These are phyloP conservation scores for Ariolimax columbianus DNA, from an alignment of 2,888 invertebrate genomes.

Conservation along the genomic window DNA sequence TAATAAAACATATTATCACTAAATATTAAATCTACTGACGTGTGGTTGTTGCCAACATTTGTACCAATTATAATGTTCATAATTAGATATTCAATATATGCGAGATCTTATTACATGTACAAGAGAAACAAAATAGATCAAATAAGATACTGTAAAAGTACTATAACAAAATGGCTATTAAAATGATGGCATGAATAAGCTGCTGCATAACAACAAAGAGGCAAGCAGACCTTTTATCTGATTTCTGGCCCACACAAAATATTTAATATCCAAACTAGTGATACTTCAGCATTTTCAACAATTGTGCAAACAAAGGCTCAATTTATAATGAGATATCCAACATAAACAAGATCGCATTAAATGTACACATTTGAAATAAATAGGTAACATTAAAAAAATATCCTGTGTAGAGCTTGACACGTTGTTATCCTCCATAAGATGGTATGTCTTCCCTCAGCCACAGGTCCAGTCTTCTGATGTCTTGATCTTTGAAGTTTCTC, in stretches of 20 bases:
- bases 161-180: too few relatives aligned
- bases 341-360: not conserved
- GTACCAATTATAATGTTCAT: not conserved
- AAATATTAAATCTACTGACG: not conserved
- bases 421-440: not conserved
- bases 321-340: too few relatives aligned
- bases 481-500: slow-evolving; percentile 10
- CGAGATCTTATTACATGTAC: too few relatives aligned
- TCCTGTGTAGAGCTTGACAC: not conserved
- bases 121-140: too few relatives aligned
- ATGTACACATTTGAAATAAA: not conserved
- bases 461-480: not conserved
- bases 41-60: not conserved
- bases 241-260: too few relatives aligned
- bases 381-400: not conserved
- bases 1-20: not conserved
- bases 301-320: too few relatives aligned
- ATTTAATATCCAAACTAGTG: too few relatives aligned
- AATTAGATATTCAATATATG: too few relatives aligned
- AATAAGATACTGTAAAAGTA: too few relatives aligned
- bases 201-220: too few relatives aligned
- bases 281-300: not conserved
- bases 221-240: too few relatives aligned
- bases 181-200: too few relatives aligned
- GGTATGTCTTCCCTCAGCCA: not conserved